phyloP scores from a whole-genome alignment of 2,888 invertebrate species.

The Apomyelois bistriatella region DNA sequence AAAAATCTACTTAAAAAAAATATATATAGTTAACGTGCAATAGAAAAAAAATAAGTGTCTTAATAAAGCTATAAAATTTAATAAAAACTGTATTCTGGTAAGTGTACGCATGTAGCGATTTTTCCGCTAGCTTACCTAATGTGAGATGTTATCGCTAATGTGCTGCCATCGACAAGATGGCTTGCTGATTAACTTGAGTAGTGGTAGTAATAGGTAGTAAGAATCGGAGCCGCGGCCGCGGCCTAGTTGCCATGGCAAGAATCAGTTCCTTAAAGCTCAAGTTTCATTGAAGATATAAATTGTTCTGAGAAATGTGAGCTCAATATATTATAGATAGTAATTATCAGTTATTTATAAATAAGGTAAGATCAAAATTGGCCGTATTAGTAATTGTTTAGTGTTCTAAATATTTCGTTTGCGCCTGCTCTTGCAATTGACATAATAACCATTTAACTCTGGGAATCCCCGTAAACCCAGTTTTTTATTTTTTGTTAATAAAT shows the following conservation, averaged over 20 bases:
- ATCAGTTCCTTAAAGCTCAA: constrained; percentile 13
- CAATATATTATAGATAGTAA: not conserved
- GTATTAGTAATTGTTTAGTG: too few species aligned
- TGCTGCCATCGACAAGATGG: not conserved
- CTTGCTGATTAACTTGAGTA: constrained; percentile 1
- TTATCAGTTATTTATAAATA: not conserved
- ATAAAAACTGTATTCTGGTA: not conserved
- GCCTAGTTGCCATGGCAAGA: constrained; percentile 51
- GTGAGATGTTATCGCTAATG: not conserved
- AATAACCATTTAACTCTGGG: too few species aligned
- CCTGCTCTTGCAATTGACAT: too few species aligned
- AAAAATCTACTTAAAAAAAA: too few species aligned
- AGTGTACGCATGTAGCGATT: not conserved
- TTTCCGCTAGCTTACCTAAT: not conserved
- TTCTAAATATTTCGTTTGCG: too few species aligned
- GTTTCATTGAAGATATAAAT: not conserved
- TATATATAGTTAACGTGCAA: too few species aligned
- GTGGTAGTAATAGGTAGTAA: constrained; percentile 29
- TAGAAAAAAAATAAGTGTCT: not conserved
- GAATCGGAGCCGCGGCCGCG: constrained; percentile 31
- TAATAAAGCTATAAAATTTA: not conserved
- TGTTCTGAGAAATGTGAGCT: not conserved
- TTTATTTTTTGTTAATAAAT: too few species aligned
- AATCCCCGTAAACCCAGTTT: too few species aligned
- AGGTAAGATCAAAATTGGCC: too few species aligned